Evolutionary conservation across 2,888 invertebrate genomes (phyloP).

Genomic region (Geotrupes spiniger): DNA sequence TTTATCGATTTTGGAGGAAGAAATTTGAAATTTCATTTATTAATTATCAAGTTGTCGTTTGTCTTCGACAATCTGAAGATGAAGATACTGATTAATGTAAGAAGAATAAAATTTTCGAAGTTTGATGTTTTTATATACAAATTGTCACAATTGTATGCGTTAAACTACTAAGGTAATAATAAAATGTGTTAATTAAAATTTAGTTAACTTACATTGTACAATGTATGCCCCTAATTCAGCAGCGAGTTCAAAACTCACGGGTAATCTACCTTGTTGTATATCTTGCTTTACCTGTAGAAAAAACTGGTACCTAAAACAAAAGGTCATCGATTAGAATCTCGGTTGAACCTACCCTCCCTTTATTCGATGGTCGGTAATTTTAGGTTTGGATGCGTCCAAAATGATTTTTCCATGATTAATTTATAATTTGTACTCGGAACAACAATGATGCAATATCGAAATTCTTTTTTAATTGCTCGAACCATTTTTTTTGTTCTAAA

Average conservation of each 20-base stretch:
- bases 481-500: too few relatives aligned
- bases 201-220: slow-evolving; percentile 81
- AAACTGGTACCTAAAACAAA: slow-evolving; percentile 82
- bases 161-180: too few relatives aligned
- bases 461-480: too few relatives aligned
- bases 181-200: too few relatives aligned
- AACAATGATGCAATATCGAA: too few relatives aligned
- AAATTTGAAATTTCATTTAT: not conserved
- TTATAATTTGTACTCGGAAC: slow-evolving; percentile 16
- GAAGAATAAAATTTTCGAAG: too few relatives aligned
- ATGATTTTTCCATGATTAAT: slow-evolving; percentile 24
- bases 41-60: slow-evolving; percentile 6
- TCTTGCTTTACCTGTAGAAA: slow-evolving; percentile 97
- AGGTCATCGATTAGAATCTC: slow-evolving; percentile 28
- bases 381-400: slow-evolving; percentile 14
- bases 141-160: too few relatives aligned
- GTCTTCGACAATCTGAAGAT: not conserved
- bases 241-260: slow-evolving; percentile 86
- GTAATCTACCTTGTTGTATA: slow-evolving; percentile 88
- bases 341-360: slow-evolving; percentile 12
- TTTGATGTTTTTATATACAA: too few relatives aligned
- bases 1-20: not conserved
- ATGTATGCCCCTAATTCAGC: slow-evolving; percentile 90
- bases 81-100: too few relatives aligned
- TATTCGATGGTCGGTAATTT: slow-evolving; percentile 17